phyloP scores from a whole-genome alignment of 2,888 invertebrate species.

The Barypeithes pellucidus region DNA sequence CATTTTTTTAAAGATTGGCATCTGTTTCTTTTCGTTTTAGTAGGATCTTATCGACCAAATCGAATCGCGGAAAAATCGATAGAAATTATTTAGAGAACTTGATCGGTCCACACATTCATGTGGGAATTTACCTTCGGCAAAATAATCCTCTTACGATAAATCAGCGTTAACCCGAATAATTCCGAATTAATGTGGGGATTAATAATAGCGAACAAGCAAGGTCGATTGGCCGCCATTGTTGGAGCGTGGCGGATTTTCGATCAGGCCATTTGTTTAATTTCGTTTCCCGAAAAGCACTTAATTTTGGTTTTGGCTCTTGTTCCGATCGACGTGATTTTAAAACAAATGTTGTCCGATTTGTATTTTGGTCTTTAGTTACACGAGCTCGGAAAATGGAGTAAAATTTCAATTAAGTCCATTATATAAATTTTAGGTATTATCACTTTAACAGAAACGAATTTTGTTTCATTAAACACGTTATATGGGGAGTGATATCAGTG shows the following conservation, averaged over 20 bases:
- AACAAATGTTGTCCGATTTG: slow-evolving; percentile 22
- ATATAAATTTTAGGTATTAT: not conserved
- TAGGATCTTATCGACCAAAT: too few relatives aligned
- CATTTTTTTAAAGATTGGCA: too few relatives aligned
- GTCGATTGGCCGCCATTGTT: slow-evolving; percentile 38
- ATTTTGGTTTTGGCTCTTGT: slow-evolving; percentile 35
- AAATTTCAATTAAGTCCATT: too few relatives aligned
- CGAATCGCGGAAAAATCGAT: too few relatives aligned
- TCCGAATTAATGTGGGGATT: slow-evolving; percentile 34
- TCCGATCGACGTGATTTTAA: slow-evolving; percentile 27
- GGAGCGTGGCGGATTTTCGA: slow-evolving; percentile 33
- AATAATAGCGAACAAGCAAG: slow-evolving; percentile 39
- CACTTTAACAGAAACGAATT: not conserved
- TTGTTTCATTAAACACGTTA: not conserved
- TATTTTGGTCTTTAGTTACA: slow-evolving; percentile 25
- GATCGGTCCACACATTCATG: not conserved
- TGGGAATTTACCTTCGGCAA: slow-evolving; percentile 19
- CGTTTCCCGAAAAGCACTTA: slow-evolving; percentile 38
- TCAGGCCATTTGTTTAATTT: slow-evolving; percentile 41
- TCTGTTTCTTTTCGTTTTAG: too few relatives aligned
- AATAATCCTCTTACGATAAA: slow-evolving; percentile 39
- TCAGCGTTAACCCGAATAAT: slow-evolving; percentile 41
- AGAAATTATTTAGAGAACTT: not conserved
- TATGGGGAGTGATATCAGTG: too few relatives aligned
- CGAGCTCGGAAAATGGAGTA: too few relatives aligned